Evolutionary conservation across 2,888 invertebrate genomes (phyloP).

Genomic region (Trichogramma dendrolimi): DNA sequence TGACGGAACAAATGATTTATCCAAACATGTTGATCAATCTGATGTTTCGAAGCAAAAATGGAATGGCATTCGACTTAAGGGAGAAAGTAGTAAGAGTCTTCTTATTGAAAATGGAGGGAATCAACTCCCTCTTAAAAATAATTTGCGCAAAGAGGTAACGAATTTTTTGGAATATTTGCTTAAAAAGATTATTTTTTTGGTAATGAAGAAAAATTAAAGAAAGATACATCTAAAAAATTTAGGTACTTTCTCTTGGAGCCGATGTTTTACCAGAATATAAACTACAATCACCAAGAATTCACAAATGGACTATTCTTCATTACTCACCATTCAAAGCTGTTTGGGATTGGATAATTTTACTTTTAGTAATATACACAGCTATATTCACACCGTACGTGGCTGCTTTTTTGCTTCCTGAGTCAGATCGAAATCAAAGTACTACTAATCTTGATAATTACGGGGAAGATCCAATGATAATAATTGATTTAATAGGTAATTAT

Average conservation of each 20-base stretch:
- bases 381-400: slow-evolving; percentile 99
- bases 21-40: slow-evolving; percentile 38
- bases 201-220: neutral
- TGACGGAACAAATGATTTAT: slow-evolving; percentile 43
- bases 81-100: slow-evolving; percentile 49
- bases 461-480: slow-evolving; percentile 90
- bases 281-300: slow-evolving; percentile 86
- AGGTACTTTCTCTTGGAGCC: slow-evolving; percentile 96
- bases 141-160: slow-evolving; percentile 47
- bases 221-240: slow-evolving; percentile 39
- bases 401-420: slow-evolving; percentile 92
- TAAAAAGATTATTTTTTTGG: neutral
- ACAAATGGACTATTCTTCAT: slow-evolving; percentile 97
- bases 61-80: slow-evolving; percentile 49
- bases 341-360: slow-evolving; percentile 97
- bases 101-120: slow-evolving; percentile 49
- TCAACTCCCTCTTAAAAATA: slow-evolving; percentile 41
- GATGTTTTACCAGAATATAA: slow-evolving; percentile 96
- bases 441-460: slow-evolving; percentile 67
- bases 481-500: slow-evolving; percentile 85
- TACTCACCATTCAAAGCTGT: slow-evolving; percentile 98
- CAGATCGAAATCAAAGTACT: slow-evolving; percentile 72
- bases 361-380: slow-evolving; percentile 97
- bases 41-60: slow-evolving; percentile 46
- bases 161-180: neutral